phyloP scores from a whole-genome alignment of 2,113 vertebrate species.

The Damaliscus lunatus region DNA sequence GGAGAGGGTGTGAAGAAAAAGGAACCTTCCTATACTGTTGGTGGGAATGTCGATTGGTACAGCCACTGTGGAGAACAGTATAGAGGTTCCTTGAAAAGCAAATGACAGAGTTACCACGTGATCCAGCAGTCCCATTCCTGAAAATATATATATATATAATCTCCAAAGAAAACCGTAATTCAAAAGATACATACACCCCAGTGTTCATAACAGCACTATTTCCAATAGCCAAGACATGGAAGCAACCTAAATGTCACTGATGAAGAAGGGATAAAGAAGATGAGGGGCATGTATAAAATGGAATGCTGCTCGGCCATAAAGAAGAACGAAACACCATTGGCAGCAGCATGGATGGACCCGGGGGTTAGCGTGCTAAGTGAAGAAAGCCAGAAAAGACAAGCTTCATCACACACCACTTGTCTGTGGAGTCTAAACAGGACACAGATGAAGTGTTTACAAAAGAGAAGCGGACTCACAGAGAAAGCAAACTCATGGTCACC shows the following conservation, averaged over 20 bases:
- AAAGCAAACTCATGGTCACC: neutral
- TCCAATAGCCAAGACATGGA: neutral
- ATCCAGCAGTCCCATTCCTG: neutral
- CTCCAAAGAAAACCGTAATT: neutral
- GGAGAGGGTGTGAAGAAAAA: neutral
- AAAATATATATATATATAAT: rapidly evolving
- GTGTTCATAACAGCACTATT: neutral
- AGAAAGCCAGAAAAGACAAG: neutral
- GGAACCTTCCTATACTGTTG: neutral
- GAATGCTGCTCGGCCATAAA: neutral
- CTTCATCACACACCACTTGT: no score
- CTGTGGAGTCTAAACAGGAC: neutral
- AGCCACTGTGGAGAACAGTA: neutral
- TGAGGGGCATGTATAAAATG: rapidly evolving
- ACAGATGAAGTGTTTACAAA: neutral
- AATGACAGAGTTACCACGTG: neutral
- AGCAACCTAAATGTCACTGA: neutral
- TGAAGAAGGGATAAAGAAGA: neutral
- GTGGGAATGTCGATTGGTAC: neutral
- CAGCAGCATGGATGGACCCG: neutral
- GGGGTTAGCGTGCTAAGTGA: neutral
- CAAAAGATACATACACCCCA: neutral
- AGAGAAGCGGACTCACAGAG: neutral
- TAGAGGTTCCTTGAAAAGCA: neutral
- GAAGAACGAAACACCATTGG: neutral